Conservation (phyloP, 1,140 invertebrate species). For the Babylonia areolata region DNA sequence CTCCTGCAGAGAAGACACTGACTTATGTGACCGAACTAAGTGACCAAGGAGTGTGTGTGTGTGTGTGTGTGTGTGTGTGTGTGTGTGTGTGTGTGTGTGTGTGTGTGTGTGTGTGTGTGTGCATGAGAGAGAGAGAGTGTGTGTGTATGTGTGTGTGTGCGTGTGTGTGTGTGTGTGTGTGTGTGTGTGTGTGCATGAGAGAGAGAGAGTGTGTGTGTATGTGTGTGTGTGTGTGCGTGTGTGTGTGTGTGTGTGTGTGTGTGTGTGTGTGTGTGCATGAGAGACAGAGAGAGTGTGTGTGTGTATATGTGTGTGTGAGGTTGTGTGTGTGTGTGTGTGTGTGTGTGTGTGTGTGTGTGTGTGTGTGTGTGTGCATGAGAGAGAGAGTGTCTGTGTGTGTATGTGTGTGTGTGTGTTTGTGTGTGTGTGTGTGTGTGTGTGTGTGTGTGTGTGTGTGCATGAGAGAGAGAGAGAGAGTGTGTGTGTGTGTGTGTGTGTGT, state of each 20-base stretch:
- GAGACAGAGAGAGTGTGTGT: background rate
- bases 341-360: slow-evolving; percentile 28
- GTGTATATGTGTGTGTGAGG: slow-evolving; percentile 26
- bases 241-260: background rate
- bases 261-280: no score
- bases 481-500: slow-evolving; percentile 18
- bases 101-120: background rate
- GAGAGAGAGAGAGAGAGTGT: slow-evolving; percentile 18
- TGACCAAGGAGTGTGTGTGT: no score
- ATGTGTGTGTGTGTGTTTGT: no score
- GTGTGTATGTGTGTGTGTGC: background rate
- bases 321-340: slow-evolving; percentile 34
- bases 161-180: slow-evolving; percentile 18
- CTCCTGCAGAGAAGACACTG: no score
- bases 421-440: background rate
- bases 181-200: no score
- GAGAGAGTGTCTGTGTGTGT: no score
- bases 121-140: no score
- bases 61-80: no score
- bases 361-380: no score
- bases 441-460: background rate
- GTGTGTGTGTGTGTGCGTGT: slow-evolving; percentile 10
- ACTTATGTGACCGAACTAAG: no score
- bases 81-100: background rate
- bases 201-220: background rate